These are phyloP conservation scores for Amphibalanus amphitrite DNA, from an alignment of 1,140 invertebrate species.

Conservation along the genomic window DNA sequence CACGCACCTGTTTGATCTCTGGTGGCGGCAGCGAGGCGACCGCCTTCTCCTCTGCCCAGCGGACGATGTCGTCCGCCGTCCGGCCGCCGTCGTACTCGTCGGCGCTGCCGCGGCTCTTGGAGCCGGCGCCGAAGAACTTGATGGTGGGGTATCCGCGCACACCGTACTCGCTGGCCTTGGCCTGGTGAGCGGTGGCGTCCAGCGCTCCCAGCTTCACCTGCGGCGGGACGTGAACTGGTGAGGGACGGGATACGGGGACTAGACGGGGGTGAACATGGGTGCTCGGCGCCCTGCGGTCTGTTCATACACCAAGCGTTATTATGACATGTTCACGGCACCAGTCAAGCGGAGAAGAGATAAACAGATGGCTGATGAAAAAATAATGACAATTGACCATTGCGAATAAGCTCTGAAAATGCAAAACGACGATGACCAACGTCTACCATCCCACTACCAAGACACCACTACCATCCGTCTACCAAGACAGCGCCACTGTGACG, in stretches of 20 bases:
- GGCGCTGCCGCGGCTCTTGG: slow-evolving; percentile 36
- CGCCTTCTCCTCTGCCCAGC: slow-evolving; percentile 70
- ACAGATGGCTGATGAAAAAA: no score
- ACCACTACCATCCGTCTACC: no score
- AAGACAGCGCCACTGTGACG: no score
- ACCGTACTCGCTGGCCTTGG: slow-evolving; percentile 55
- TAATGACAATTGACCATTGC: no score
- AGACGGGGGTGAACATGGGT: no score
- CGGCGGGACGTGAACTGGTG: not conserved
- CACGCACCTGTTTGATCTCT: slow-evolving; percentile 54
- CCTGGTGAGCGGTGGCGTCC: slow-evolving; percentile 82
- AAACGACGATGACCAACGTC: slow-evolving; percentile 3
- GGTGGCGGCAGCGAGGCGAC: slow-evolving; percentile 74
- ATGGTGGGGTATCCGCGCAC: slow-evolving; percentile 94
- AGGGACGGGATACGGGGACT: no score
- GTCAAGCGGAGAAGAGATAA: no score
- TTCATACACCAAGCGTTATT: no score
- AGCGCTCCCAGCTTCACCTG: slow-evolving; percentile 82
- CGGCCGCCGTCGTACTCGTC: slow-evolving; percentile 64
- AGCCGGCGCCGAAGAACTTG: slow-evolving; percentile 76
- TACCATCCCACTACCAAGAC: no score
- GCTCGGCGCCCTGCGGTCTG: no score
- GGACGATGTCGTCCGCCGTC: slow-evolving; percentile 74
- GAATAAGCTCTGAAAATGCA: no score
- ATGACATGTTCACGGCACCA: no score